These are phyloP conservation scores for Pseudomyrmex dendroicus DNA, from an alignment of 1,140 invertebrate species.

Conservation along the genomic window DNA sequence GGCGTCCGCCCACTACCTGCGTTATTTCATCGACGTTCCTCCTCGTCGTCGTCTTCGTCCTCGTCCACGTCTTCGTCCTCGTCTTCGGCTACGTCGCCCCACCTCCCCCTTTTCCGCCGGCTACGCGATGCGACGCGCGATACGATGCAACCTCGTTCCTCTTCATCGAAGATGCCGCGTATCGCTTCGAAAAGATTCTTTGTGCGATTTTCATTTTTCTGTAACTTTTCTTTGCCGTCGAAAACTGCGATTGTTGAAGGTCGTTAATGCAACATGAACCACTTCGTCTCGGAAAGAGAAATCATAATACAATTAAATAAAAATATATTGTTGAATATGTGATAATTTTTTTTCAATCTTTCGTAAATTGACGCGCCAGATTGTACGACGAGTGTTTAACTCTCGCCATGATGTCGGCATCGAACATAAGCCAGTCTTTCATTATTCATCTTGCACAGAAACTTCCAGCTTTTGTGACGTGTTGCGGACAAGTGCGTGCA, in stretches of 20 bases:
- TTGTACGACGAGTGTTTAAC: too few species aligned
- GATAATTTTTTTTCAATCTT: too few species aligned
- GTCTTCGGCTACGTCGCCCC: not conserved
- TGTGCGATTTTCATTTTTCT: conserved; percentile 36
- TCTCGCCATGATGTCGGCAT: too few species aligned
- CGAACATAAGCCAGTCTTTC: too few species aligned
- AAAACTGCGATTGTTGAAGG: conserved; percentile 4
- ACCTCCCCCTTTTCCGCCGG: not conserved
- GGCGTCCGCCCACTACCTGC: conserved; percentile 50
- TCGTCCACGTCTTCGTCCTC: not conserved
- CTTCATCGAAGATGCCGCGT: conserved; percentile 40
- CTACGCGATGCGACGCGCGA: conserved; percentile 37
- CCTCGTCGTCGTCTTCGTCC: not conserved
- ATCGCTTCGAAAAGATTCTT: conserved; percentile 1
- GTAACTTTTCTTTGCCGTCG: not conserved
- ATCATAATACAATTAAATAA: too few species aligned
- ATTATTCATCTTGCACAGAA: too few species aligned
- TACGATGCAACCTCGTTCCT: conserved; percentile 55
- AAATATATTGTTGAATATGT: too few species aligned
- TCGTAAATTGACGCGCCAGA: too few species aligned
- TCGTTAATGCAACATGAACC: not conserved
- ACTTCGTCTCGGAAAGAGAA: not conserved
- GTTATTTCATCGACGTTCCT: conserved; percentile 30
- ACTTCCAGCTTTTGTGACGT: too few species aligned
- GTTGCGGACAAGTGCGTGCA: too few species aligned